phyloP scores from a whole-genome alignment of 2,113 vertebrate species.

The Copsychus sechellarum region DNA sequence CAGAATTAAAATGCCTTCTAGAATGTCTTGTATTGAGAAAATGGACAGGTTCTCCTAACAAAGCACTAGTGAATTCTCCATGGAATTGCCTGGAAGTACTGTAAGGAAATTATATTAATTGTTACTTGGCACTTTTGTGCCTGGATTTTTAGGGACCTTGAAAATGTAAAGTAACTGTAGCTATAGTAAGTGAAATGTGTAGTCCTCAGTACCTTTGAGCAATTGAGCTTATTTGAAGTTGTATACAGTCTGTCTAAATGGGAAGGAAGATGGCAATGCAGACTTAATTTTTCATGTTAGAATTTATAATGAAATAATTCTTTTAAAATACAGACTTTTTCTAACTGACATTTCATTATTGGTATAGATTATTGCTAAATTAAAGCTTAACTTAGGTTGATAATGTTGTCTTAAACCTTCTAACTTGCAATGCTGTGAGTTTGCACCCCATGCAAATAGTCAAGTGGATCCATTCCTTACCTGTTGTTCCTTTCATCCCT shows the following conservation, averaged over 20 bases:
- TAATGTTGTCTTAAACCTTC: not conserved
- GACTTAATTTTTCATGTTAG: not conserved
- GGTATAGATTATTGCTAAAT: not conserved
- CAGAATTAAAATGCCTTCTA: not conserved
- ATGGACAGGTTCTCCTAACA: not conserved
- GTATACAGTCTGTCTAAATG: not conserved
- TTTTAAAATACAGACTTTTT: not conserved
- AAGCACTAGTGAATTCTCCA: not conserved
- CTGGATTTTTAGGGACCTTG: not conserved
- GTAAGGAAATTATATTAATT: not conserved
- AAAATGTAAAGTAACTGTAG: not conserved
- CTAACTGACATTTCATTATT: not conserved
- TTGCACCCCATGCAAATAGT: not conserved
- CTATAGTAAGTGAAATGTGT: not conserved
- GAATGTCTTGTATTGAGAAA: not conserved
- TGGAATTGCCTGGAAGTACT: not conserved
- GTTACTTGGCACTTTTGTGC: not conserved
- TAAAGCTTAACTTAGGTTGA: not conserved
- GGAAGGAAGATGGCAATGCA: not conserved
- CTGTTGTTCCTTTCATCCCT: accelerated
- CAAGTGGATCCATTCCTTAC: not conserved
- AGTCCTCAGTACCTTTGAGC: not conserved
- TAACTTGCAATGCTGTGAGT: not conserved
- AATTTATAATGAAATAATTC: not conserved
- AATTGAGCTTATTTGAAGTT: not conserved